Evolutionary conservation across 2,888 invertebrate species (phyloP).

Genomic region (Monoplex corrugatus): DNA sequence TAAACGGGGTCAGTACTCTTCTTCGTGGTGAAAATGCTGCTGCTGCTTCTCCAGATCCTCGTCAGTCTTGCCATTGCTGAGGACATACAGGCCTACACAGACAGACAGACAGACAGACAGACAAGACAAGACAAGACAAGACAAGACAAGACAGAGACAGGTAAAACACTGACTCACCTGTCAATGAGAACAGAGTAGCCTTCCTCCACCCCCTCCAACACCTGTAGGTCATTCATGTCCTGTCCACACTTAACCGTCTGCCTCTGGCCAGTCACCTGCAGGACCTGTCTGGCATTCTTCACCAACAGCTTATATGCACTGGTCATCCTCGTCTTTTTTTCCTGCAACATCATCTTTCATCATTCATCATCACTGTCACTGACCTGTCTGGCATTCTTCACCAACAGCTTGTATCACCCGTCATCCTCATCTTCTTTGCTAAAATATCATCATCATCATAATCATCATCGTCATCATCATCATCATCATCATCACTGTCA

Average conservation of each 20-base stretch:
- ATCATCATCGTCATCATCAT: neutral
- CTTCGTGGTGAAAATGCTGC: too few relatives aligned
- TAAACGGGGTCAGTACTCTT: too few relatives aligned
- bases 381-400: constrained; percentile 82
- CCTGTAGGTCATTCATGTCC: constrained; percentile 78
- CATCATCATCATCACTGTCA: neutral
- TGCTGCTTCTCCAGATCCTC: too few relatives aligned
- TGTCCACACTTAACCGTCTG: constrained; percentile 76
- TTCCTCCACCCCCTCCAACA: constrained; percentile 71
- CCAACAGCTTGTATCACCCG: constrained; percentile 74
- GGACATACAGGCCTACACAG: too few relatives aligned
- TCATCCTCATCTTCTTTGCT: constrained; percentile 61
- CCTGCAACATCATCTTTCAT: too few relatives aligned
- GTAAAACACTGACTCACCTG: too few relatives aligned
- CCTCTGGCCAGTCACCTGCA: constrained; percentile 80
- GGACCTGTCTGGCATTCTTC: constrained; percentile 82
- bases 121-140: neutral
- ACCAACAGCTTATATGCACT: constrained; percentile 78
- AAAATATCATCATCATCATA: neutral
- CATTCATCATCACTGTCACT: too few relatives aligned
- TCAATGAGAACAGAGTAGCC: constrained; percentile 53
- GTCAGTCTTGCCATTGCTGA: too few relatives aligned
- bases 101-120: constrained; percentile 18
- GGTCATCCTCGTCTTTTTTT: constrained; percentile 59
- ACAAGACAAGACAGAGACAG: too few relatives aligned